Evolutionary conservation across 2,888 invertebrate species (phyloP).

Genomic region (Apamea sordens): DNA sequence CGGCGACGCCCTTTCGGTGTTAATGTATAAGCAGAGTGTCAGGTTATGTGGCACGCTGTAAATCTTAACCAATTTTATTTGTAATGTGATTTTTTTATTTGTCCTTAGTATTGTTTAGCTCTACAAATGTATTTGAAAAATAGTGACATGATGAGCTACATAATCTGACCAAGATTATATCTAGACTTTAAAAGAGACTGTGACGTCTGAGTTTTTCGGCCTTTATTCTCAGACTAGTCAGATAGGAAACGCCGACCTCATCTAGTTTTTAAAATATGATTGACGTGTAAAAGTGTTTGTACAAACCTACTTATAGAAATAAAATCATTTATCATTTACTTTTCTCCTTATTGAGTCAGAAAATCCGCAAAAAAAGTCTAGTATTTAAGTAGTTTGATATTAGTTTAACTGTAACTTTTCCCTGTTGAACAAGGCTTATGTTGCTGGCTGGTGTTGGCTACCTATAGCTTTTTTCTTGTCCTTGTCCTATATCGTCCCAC

Average conservation of each 20-base stretch:
- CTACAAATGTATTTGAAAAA: neutral
- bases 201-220: no score
- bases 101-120: neutral
- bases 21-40: conserved; percentile 24
- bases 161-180: no score
- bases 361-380: neutral
- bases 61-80: conserved; percentile 1
- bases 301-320: no score
- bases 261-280: no score
- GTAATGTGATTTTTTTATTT: neutral
- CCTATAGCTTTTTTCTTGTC: neutral
- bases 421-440: neutral
- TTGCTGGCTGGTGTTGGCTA: neutral
- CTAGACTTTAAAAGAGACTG: no score
- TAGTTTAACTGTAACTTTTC: neutral
- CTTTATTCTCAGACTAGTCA: no score
- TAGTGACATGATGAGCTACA: no score
- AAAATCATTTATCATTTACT: no score
- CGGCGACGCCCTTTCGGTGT: conserved; percentile 49
- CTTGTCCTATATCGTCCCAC: neutral
- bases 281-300: no score
- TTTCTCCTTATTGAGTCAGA: neutral
- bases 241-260: no score
- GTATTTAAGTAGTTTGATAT: neutral
- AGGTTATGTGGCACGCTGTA: conserved; percentile 2